Percentiles rank a stretch among this genome's conserved stretches.
phyloP scores from a whole-genome alignment of 2,113 vertebrate species.

The Mohoua ochrocephala region DNA sequence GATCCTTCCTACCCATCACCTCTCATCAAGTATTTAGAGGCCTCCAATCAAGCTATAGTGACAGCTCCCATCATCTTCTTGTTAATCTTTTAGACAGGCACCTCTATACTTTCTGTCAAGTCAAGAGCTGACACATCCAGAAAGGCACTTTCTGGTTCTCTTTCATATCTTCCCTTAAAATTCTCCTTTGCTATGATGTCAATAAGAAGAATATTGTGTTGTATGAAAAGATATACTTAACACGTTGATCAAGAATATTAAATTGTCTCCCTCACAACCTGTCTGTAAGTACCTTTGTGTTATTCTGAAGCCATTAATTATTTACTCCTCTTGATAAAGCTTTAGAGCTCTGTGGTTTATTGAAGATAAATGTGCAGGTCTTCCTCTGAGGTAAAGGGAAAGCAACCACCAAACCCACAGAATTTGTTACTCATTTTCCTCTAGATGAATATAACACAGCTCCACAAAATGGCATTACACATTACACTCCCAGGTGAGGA shows the following conservation, averaged over 20 bases:
- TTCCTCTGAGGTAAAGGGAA: background rate
- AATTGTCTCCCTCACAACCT: background rate
- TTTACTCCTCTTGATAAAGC: background rate
- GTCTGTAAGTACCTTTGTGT: background rate
- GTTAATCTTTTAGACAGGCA: background rate
- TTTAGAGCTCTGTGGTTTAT: background rate
- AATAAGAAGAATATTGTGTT: background rate
- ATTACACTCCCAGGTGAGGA: background rate
- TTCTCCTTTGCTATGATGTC: background rate
- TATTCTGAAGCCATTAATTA: background rate
- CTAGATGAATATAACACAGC: background rate
- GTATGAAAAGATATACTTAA: background rate
- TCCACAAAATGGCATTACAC: slow-evolving; percentile 30
- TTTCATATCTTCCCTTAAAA: background rate
- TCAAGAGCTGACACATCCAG: background rate
- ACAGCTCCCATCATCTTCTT: background rate
- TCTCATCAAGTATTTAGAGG: background rate
- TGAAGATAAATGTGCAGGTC: background rate
- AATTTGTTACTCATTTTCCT: background rate
- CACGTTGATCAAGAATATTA: background rate
- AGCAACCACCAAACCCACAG: background rate
- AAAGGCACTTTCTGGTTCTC: background rate
- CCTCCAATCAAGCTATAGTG: background rate
- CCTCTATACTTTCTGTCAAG: background rate
- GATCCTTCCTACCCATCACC: background rate